These are phyloP conservation scores for Callocephalon fimbriatum DNA, from an alignment of 2,113 vertebrate species.

Conservation along the genomic window DNA sequence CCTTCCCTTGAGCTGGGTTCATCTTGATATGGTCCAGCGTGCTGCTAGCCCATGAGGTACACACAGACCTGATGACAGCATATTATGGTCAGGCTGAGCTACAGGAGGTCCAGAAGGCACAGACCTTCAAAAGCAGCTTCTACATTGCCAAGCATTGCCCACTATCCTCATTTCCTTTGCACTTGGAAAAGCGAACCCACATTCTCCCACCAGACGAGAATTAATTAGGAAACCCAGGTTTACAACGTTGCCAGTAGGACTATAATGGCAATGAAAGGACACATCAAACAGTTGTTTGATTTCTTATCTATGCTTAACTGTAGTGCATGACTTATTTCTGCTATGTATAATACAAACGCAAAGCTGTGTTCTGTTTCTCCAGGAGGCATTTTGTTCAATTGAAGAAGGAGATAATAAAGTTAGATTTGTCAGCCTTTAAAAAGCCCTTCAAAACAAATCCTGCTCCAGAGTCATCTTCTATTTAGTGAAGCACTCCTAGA, in stretches of 20 bases:
- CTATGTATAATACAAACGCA: not conserved
- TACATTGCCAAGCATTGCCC: not conserved
- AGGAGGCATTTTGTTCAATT: not conserved
- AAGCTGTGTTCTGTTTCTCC: not conserved
- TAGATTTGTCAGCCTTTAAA: constrained; percentile 53
- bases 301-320: not conserved
- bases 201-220: not conserved
- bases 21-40: not conserved
- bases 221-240: not conserved
- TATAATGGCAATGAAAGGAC: not conserved
- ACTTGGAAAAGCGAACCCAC: not conserved
- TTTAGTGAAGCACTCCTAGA: not conserved
- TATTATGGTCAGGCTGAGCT: not conserved
- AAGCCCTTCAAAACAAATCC: constrained; percentile 57
- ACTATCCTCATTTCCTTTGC: not conserved
- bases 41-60: not conserved
- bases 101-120: not conserved
- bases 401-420: constrained; percentile 45
- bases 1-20: not conserved
- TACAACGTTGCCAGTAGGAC: not conserved
- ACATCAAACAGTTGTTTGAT: not conserved
- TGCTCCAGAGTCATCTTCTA: constrained; percentile 23
- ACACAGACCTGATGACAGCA: fast-evolving
- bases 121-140: not conserved
- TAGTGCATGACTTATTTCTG: not conserved